A percentile compares a stretch with the other conserved stretches of the same genome.
phyloP scores from a whole-genome alignment of 2,113 vertebrate species.

The Corydoras maculifer region DNA sequence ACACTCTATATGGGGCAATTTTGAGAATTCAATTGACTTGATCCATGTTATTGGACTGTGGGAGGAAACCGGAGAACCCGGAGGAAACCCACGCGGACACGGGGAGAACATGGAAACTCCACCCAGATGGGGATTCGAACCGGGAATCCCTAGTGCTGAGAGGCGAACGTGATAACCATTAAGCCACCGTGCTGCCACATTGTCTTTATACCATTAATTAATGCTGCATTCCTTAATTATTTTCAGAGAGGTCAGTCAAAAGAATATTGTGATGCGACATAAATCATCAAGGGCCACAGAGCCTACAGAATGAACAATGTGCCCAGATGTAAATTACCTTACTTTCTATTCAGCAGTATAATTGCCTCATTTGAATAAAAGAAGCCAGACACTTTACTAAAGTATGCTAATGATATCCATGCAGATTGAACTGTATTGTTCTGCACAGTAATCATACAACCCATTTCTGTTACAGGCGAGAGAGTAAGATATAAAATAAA shows the following conservation, averaged over 20 bases:
- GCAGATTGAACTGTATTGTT: constrained; percentile 35
- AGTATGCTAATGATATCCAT: constrained; percentile 58
- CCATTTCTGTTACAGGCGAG: constrained; percentile 1
- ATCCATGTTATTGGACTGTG: too few species aligned
- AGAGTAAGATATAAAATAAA: background rate
- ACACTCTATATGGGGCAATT: too few species aligned
- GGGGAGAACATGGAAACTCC: too few species aligned
- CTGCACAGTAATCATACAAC: constrained; percentile 31
- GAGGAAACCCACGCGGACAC: too few species aligned
- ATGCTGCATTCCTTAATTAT: constrained; percentile 16
- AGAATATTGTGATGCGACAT: constrained; percentile 38
- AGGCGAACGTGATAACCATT: too few species aligned
- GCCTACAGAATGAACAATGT: constrained; percentile 49
- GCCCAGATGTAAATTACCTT: constrained; percentile 51
- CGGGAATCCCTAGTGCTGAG: too few species aligned
- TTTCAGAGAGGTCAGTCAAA: constrained; percentile 11
- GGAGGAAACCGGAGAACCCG: too few species aligned
- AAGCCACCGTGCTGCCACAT: too few species aligned
- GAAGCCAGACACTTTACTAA: constrained; percentile 45
- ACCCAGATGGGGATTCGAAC: too few species aligned
- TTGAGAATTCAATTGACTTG: too few species aligned
- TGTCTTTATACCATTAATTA: constrained; percentile 21
- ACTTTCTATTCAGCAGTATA: constrained; percentile 47
- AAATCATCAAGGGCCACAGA: constrained; percentile 50
- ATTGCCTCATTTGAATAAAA: constrained; percentile 48